Evolutionary conservation across 2,113 vertebrate genomes (phyloP).

Genomic region (Sceloporus tristichus): DNA sequence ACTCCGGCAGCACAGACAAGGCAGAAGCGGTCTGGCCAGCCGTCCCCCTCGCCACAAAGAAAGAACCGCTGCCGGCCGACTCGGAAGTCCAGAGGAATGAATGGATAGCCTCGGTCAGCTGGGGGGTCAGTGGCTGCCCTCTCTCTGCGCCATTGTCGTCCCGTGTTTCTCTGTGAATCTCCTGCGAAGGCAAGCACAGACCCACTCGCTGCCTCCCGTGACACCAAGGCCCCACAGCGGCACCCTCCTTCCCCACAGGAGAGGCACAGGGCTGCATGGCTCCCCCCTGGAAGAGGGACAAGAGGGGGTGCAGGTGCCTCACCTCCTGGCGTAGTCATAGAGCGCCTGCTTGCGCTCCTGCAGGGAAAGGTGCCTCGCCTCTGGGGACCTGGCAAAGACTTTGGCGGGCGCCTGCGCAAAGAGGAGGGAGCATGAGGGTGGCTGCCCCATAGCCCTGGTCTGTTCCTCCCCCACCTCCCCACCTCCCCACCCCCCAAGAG

Average conservation of each 20-base stretch:
- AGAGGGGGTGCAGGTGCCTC: slow-evolving; percentile 41
- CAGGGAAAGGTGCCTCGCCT: slow-evolving; percentile 92
- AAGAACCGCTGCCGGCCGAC: neutral
- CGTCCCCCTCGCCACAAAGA: neutral
- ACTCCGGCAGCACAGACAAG: neutral
- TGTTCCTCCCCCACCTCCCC: no score
- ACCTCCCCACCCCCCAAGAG: no score
- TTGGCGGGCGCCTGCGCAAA: slow-evolving; percentile 67
- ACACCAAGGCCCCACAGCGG: no score
- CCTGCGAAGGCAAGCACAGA: neutral
- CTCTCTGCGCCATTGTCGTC: neutral
- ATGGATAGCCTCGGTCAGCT: no score
- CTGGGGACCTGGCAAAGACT: slow-evolving; percentile 88
- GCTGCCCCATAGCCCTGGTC: neutral
- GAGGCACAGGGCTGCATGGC: no score
- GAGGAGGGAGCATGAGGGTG: neutral
- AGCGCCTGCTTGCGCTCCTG: slow-evolving; percentile 94
- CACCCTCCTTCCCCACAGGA: no score
- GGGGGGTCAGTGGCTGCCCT: slow-evolving; percentile 9
- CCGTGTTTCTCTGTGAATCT: slow-evolving; percentile 28
- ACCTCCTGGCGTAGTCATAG: slow-evolving; percentile 95
- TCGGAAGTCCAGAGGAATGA: neutral
- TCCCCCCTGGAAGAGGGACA: neutral
- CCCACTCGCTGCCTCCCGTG: no score
- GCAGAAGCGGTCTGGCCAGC: neutral